These are phyloP conservation scores for Sphecodes monilicornis DNA, from an alignment of 2,888 invertebrate species.

Conservation along the genomic window DNA sequence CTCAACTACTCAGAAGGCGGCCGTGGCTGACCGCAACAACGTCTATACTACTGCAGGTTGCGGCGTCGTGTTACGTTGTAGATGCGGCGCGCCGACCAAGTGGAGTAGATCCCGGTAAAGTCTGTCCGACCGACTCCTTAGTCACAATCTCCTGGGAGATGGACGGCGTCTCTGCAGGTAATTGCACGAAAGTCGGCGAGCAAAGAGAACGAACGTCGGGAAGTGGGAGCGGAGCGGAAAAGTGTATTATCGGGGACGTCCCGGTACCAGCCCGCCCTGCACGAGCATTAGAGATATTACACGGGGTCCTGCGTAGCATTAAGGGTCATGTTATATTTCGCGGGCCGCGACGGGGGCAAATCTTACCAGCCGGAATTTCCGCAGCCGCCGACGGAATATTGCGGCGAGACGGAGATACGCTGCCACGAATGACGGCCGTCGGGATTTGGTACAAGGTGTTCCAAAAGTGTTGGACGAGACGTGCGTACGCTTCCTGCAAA, in stretches of 20 bases:
- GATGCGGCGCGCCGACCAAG: conserved; percentile 47
- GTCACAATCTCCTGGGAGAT: conserved; percentile 73
- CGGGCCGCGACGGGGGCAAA: conserved; percentile 30
- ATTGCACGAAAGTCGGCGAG: conserved; percentile 74
- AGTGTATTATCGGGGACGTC: conserved; percentile 73
- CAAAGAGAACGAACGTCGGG: conserved; percentile 12
- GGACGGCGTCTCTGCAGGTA: conserved; percentile 76
- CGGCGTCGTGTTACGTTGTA: conserved; percentile 53
- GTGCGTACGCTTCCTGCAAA: too few relatives aligned
- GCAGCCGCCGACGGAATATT: not conserved
- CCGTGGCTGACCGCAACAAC: conserved; percentile 79
- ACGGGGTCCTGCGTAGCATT: conserved; percentile 42
- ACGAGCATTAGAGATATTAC: conserved; percentile 64
- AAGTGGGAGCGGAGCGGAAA: conserved; percentile 47
- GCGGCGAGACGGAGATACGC: not conserved
- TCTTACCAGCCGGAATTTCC: conserved; percentile 19
- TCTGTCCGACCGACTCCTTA: conserved; percentile 66
- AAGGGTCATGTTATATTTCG: conserved; percentile 52
- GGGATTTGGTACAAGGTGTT: not conserved
- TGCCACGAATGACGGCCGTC: not conserved
- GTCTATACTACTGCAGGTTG: conserved; percentile 76
- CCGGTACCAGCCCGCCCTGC: conserved; percentile 33
- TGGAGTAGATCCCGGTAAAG: conserved; percentile 70
- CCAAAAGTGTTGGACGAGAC: not conserved
- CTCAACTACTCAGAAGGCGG: conserved; percentile 75